Evolutionary conservation across 2,888 invertebrate genomes (phyloP).

Genomic region (Parasteatoda lunata): DNA sequence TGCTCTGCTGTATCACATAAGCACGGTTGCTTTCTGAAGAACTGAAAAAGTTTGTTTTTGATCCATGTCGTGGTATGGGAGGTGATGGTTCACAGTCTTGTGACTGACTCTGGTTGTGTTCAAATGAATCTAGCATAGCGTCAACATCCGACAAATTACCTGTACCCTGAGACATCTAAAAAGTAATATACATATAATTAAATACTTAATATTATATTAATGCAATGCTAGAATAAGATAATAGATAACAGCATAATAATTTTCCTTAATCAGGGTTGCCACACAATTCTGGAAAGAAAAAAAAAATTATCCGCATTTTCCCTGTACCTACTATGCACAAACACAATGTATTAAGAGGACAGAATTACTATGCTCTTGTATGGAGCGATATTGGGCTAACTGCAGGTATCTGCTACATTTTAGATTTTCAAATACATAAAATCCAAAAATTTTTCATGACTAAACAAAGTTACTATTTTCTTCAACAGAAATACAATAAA

Average conservation of each 20-base stretch:
- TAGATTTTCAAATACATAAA: too few species aligned
- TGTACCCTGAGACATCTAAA: slow-evolving; percentile 62
- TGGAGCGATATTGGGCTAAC: too few species aligned
- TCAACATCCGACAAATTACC: slow-evolving; percentile 65
- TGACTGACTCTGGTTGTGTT: slow-evolving; percentile 69
- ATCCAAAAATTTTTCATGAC: too few species aligned
- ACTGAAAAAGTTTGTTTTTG: slow-evolving; percentile 67
- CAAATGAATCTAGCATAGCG: slow-evolving; percentile 60
- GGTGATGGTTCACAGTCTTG: slow-evolving; percentile 70
- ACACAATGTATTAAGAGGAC: too few species aligned
- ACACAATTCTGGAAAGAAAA: too few species aligned
- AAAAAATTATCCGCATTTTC: too few species aligned
- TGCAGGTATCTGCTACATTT: too few species aligned
- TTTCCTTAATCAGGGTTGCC: background rate
- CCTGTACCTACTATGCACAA: too few species aligned
- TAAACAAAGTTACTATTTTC: too few species aligned
- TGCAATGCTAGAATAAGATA: background rate
- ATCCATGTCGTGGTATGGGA: slow-evolving; percentile 67
- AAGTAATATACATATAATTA: background rate
- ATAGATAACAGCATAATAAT: background rate
- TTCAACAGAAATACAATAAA: too few species aligned
- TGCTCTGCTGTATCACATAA: slow-evolving; percentile 41
- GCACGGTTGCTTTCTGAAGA: slow-evolving; percentile 29
- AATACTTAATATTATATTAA: background rate
- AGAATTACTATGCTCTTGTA: too few species aligned